Conservation (phyloP, 2,888 invertebrate genomes). For the Yponomeuta sedellus region DNA sequence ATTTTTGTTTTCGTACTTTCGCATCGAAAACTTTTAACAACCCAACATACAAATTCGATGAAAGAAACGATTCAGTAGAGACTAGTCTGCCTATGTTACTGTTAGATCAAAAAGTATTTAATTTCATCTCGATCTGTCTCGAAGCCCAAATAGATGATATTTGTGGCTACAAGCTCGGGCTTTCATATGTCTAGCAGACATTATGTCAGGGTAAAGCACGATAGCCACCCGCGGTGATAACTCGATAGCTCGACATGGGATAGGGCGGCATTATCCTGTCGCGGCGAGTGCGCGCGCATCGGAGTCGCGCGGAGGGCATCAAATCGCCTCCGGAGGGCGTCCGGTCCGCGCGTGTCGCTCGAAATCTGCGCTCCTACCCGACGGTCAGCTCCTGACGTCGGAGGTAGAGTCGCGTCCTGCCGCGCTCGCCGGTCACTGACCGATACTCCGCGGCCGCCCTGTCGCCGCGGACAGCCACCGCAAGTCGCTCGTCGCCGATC, state of each 20-base stretch:
- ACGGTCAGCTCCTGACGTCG: not conserved
- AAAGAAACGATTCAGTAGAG: not conserved
- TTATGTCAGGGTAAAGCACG: slow-evolving; percentile 54
- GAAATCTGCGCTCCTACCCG: slow-evolving; percentile 6
- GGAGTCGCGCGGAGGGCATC: slow-evolving; percentile 69
- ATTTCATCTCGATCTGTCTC: slow-evolving; percentile 15
- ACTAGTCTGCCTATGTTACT: not conserved
- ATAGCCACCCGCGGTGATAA: slow-evolving; percentile 55
- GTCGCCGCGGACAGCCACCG: slow-evolving; percentile 1
- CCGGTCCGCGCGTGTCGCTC: slow-evolving; percentile 57
- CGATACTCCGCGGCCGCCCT: slow-evolving; percentile 37
- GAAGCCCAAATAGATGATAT: not conserved
- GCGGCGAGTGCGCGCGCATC: slow-evolving; percentile 65
- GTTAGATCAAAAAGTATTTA: slow-evolving; percentile 14
- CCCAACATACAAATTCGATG: not conserved
- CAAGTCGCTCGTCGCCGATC: slow-evolving; percentile 5
- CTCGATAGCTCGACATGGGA: slow-evolving; percentile 70
- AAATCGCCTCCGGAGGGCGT: slow-evolving; percentile 71
- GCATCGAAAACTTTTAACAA: not conserved
- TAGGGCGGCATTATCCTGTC: slow-evolving; percentile 68
- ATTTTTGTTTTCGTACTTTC: slow-evolving; percentile 22
- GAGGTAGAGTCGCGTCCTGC: slow-evolving; percentile 1
- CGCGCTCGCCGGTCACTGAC: slow-evolving; percentile 59
- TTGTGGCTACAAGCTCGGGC: slow-evolving; percentile 30
- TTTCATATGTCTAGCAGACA: slow-evolving; percentile 24